These are phyloP conservation scores for Apis laboriosa DNA, from an alignment of 1,140 invertebrate species.

Conservation along the genomic window DNA sequence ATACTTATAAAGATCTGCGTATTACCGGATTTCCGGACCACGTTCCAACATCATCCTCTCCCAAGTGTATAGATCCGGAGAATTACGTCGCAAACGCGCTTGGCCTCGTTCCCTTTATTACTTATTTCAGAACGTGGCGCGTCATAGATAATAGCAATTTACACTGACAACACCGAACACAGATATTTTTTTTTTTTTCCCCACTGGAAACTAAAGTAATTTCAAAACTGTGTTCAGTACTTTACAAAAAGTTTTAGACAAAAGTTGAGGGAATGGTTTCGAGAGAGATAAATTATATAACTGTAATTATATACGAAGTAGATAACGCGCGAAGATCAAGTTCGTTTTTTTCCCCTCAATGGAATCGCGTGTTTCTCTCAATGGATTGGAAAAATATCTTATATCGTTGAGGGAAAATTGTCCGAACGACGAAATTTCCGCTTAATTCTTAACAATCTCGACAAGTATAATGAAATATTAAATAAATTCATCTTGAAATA, in stretches of 20 bases:
- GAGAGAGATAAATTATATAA: too few relatives aligned
- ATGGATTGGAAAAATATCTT: too few relatives aligned
- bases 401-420: not conserved
- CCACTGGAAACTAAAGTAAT: too few relatives aligned
- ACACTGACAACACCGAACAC: not conserved
- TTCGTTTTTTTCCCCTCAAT: too few relatives aligned
- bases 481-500: not conserved
- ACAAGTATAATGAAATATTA: not conserved
- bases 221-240: too few relatives aligned
- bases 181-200: too few relatives aligned
- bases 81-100: constrained; percentile 7
- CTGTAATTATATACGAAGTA: too few relatives aligned
- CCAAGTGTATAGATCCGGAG: not conserved
- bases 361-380: too few relatives aligned
- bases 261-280: too few relatives aligned
- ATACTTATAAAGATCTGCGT: not conserved
- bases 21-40: not conserved
- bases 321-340: too few relatives aligned
- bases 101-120: constrained; percentile 12
- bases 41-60: not conserved
- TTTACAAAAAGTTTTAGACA: too few relatives aligned
- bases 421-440: not conserved
- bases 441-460: not conserved
- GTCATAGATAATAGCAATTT: constrained; percentile 28
- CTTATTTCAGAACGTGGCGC: not conserved